Percentiles rank a stretch among this genome's conserved stretches.
Conservation (phyloP, 1,140 invertebrate genomes). For the Drosophila santomea region DNA sequence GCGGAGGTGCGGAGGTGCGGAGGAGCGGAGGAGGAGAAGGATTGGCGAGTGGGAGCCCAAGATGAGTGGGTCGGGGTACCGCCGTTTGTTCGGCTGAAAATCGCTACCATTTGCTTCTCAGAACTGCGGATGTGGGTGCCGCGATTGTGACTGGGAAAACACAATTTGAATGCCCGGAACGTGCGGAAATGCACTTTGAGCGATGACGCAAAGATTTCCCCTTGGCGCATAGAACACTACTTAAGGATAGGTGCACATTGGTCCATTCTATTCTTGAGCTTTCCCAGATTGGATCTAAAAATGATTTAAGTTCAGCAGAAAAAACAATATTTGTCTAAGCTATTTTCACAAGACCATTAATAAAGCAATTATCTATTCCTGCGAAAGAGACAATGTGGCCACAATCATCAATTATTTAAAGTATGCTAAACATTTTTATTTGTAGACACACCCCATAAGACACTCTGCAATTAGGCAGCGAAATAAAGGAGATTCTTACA, state of each 20-base stretch:
- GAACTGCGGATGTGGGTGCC: conserved; percentile 77
- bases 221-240: conserved; percentile 16
- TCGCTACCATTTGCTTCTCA: conserved; percentile 78
- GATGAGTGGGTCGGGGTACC: conserved; percentile 11
- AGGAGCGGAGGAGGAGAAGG: conserved; percentile 6
- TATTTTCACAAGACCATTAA: neutral
- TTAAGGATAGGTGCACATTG: conserved; percentile 30
- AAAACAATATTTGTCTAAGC: neutral
- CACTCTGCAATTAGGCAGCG: neutral
- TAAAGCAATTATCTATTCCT: neutral
- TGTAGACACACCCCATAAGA: neutral
- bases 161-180: conserved; percentile 60
- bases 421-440: neutral
- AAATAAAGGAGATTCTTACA: neutral
- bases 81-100: conserved; percentile 67
- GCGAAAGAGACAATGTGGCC: conserved; percentile 11
- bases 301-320: neutral
- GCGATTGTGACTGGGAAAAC: conserved; percentile 57
- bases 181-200: conserved; percentile 77
- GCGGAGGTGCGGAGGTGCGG: neutral
- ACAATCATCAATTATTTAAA: neutral
- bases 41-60: conserved; percentile 7
- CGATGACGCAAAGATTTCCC: conserved; percentile 54
- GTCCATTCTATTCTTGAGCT: neutral
- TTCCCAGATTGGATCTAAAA: neutral